Conservation (phyloP, 2,888 invertebrate genomes). For the Tetrapedia diversipes region DNA sequence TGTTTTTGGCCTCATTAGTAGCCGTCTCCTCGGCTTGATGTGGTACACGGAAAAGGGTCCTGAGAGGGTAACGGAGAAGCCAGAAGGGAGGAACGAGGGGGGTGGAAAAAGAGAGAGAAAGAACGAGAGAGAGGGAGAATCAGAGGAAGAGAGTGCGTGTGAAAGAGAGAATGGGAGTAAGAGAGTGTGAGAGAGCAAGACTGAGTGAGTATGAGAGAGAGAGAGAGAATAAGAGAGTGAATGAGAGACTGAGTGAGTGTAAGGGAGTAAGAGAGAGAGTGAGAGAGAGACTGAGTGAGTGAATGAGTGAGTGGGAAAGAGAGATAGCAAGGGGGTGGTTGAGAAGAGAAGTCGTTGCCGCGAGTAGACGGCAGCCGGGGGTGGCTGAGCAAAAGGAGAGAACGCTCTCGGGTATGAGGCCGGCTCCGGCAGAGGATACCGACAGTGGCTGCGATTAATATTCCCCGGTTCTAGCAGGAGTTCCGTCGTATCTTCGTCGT, state of each 20-base stretch:
- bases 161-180: too few relatives aligned
- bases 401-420: conserved; percentile 28
- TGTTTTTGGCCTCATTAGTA: conserved; percentile 81
- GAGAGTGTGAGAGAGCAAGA: too few relatives aligned
- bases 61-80: conserved; percentile 44
- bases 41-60: conserved; percentile 67
- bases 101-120: conserved; percentile 22
- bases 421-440: conserved; percentile 54
- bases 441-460: conserved; percentile 79
- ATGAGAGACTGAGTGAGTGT: too few relatives aligned
- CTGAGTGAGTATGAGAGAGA: too few relatives aligned
- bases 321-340: conserved; percentile 24
- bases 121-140: too few relatives aligned
- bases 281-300: conserved; percentile 34
- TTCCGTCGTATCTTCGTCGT: conserved; percentile 66
- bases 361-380: conserved; percentile 18
- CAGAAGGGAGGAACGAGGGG: conserved; percentile 15
- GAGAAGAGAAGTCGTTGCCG: conserved; percentile 36
- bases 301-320: conserved; percentile 13
- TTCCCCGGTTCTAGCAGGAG: conserved; percentile 72
- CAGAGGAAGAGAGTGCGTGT: too few relatives aligned
- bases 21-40: conserved; percentile 73
- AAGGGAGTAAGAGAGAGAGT: too few relatives aligned
- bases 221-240: too few relatives aligned
- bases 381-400: conserved; percentile 37